Conservation (phyloP, 2,113 vertebrate genomes). For the Silurus glanis region DNA sequence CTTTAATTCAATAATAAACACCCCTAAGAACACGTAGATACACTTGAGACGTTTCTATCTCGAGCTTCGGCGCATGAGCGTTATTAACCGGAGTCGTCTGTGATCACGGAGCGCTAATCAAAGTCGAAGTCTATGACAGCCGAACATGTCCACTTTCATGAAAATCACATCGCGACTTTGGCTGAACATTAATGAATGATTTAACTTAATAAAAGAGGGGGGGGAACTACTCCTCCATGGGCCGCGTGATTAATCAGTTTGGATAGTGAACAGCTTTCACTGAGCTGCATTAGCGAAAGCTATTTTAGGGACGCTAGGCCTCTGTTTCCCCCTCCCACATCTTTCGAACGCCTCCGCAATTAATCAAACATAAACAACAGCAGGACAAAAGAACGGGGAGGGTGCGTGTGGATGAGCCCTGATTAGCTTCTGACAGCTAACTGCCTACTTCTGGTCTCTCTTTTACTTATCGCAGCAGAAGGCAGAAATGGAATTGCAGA, state of each 20-base stretch:
- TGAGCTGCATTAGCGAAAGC: constrained; percentile 37
- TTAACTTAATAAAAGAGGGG: constrained; percentile 52
- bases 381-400: constrained; percentile 43
- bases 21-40: background rate
- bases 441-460: constrained; percentile 31
- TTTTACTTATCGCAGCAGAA: constrained; percentile 11
- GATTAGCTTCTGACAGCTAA: constrained; percentile 45
- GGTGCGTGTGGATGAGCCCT: constrained; percentile 36
- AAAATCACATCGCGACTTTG: constrained; percentile 36
- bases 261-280: constrained; percentile 56
- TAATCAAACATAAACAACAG: constrained; percentile 59
- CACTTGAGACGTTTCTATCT: constrained; percentile 16
- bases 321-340: background rate
- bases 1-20: background rate
- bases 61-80: background rate
- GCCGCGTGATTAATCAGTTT: constrained; percentile 48
- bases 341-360: constrained; percentile 49
- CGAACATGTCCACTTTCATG: constrained; percentile 45
- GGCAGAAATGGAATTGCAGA: background rate
- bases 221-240: constrained; percentile 35
- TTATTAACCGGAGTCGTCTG: constrained; percentile 22
- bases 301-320: constrained; percentile 41
- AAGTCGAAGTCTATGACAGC: constrained; percentile 36
- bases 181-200: constrained; percentile 52
- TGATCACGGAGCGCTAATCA: constrained; percentile 33